These are phyloP conservation scores for Gambusia yucatana DNA, from an alignment of 2,797 vertebrate genomes.

Conservation along the genomic window DNA sequence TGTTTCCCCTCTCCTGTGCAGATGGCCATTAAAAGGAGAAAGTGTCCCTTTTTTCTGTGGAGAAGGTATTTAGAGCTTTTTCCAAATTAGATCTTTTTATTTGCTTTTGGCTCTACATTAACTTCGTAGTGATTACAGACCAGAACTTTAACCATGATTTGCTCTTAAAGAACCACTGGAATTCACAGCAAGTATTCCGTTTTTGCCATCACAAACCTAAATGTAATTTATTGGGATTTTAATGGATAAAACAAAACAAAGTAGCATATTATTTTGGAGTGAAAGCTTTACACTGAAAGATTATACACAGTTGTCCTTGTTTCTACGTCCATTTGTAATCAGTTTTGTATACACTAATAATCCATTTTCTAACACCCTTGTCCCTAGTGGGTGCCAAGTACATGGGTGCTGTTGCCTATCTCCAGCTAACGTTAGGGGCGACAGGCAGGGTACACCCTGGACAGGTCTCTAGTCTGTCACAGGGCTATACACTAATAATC, in stretches of 20 bases:
- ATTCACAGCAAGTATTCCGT: neutral
- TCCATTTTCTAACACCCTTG: neutral
- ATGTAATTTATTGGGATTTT: neutral
- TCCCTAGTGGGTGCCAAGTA: no score
- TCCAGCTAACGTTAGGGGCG: no score
- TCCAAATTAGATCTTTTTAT: slow-evolving; percentile 90
- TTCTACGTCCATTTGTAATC: neutral
- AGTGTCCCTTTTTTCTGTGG: slow-evolving; percentile 92
- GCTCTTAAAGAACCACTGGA: slow-evolving; percentile 26
- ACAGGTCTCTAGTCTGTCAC: no score
- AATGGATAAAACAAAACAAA: neutral
- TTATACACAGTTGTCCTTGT: neutral
- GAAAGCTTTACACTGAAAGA: neutral
- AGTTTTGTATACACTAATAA: neutral
- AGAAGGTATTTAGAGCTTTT: slow-evolving; percentile 97
- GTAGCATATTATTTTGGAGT: neutral
- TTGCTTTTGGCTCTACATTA: slow-evolving; percentile 78
- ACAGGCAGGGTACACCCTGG: no score
- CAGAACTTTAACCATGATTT: slow-evolving; percentile 64
- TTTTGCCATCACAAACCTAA: neutral
- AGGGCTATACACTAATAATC: neutral
- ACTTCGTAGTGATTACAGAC: slow-evolving; percentile 71
- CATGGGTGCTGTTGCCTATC: no score
- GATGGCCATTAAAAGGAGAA: slow-evolving; percentile 99
- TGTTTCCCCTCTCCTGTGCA: slow-evolving; percentile 98